Evolutionary conservation across 1,140 invertebrate genomes (phyloP).

Genomic region (Ceratoteleas bidentatus): DNA sequence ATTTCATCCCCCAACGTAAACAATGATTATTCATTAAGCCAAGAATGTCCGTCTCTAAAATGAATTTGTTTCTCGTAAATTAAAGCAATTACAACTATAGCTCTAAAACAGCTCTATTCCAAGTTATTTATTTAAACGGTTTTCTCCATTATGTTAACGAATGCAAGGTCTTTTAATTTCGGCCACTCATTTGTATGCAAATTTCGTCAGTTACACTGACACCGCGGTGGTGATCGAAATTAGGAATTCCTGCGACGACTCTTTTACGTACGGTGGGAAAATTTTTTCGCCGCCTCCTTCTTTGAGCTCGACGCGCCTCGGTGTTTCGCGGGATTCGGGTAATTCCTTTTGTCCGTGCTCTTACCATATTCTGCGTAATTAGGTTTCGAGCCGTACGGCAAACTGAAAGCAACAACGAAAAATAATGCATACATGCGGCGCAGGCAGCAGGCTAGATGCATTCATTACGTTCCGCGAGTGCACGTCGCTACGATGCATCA

Average conservation of each 20-base stretch:
- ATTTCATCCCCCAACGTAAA: neutral
- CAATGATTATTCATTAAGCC: too few relatives aligned
- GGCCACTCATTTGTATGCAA: too few relatives aligned
- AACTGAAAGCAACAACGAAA: conserved; percentile 72
- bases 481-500: neutral
- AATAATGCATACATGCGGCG: neutral
- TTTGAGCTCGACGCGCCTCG: conserved; percentile 75
- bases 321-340: conserved; percentile 73
- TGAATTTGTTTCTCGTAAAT: too few relatives aligned
- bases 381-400: conserved; percentile 83
- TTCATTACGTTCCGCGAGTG: neutral
- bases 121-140: too few relatives aligned
- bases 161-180: too few relatives aligned
- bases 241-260: conserved; percentile 6
- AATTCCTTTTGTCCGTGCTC: conserved; percentile 74
- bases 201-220: too few relatives aligned
- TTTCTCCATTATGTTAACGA: too few relatives aligned
- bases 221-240: neutral
- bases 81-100: too few relatives aligned
- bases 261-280: conserved; percentile 75
- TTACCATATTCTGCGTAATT: conserved; percentile 81
- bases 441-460: neutral
- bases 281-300: conserved; percentile 78
- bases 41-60: too few relatives aligned
- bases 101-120: too few relatives aligned